Base-by-base conservation (phyloP, 2,888 invertebrate genomes). In the Eupithecia pulchellata region DNA sequence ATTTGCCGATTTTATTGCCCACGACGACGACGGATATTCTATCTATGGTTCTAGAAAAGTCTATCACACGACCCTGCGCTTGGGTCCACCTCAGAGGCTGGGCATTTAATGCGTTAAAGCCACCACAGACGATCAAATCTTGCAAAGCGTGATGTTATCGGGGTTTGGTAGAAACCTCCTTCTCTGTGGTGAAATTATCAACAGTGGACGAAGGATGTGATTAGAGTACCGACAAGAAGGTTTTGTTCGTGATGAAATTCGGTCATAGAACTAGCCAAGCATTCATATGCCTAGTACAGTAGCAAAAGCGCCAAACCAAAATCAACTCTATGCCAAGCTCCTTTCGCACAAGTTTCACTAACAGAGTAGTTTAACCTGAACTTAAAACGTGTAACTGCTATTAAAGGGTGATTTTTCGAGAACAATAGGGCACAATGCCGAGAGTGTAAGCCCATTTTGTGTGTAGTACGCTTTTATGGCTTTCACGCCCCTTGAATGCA, bases 401-500 rank as follows among this genome's bases (percentile, higher is more conserved):
- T 83, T 81, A 79, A 79, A 79, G 78, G 73, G 75, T 71, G 68
- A 69, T 72, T 82, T 80, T 80, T 77, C 75, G 77, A 80, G 84
- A 84, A 87, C 87, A 88, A 86, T 87, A 81, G 77, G 58, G 64
- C 79, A 81, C 84, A 81, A 82, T 81, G 78, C 82, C 75, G 75
- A 78, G 80, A 77, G 75, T 67, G 82, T 80, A 73, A 82, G 80
- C 80, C 80, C 81, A 75, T 82, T 84, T 78, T 78, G 71, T 73
- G 81, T 77, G 75, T 79, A 82, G 84, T 78, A 78, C 76, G 86
- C 87, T 87, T 87, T 86, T 84, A 87, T 75, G 60, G 75, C 77
- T 75, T 79, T 78, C 77, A 69, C 77, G 74, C 70, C 74, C 65
- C 52, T 52, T 52, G 25, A 52, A 52, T 52, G 11, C 25, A 25